phyloP scores from a whole-genome alignment of 2,113 vertebrate species.

The Vicugna pacos region DNA sequence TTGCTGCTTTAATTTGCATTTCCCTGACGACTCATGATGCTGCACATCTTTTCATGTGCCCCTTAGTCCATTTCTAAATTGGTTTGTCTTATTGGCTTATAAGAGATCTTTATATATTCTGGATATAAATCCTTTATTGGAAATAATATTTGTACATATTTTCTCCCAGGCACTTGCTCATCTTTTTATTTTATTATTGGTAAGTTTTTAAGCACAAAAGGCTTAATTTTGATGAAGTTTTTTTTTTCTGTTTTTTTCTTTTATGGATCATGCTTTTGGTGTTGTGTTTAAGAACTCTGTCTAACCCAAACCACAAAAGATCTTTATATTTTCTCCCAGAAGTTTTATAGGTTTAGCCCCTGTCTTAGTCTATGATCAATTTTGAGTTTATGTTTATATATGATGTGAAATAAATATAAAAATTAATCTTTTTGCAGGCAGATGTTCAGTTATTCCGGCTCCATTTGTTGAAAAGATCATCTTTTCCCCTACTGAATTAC shows the following conservation, averaged over 20 bases:
- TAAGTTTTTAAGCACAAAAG: background rate
- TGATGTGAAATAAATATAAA: background rate
- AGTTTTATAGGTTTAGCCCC: background rate
- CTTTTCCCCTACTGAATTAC: background rate
- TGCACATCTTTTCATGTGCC: background rate
- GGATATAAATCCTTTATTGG: background rate
- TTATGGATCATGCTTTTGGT: background rate
- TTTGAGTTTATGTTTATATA: conserved; percentile 5
- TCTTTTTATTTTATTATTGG: background rate
- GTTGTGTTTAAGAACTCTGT: background rate
- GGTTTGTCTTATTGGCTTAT: background rate
- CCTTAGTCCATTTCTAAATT: background rate
- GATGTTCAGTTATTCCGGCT: background rate
- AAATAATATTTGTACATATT: background rate
- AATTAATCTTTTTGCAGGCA: background rate
- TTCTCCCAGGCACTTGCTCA: background rate
- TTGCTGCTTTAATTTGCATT: conserved; percentile 18
- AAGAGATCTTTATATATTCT: conserved; percentile 2
- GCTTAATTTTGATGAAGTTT: conserved; percentile 25
- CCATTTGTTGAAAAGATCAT: background rate
- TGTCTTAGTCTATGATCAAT: background rate
- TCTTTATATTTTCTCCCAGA: background rate
- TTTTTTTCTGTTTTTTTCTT: background rate
- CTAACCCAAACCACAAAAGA: background rate
- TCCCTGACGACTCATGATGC: background rate